A percentile compares a stretch with the other conserved stretches of the same genome.
These are phyloP conservation scores for Drosophila obscura DNA, from an alignment of 1,140 invertebrate genomes.

Conservation along the genomic window DNA sequence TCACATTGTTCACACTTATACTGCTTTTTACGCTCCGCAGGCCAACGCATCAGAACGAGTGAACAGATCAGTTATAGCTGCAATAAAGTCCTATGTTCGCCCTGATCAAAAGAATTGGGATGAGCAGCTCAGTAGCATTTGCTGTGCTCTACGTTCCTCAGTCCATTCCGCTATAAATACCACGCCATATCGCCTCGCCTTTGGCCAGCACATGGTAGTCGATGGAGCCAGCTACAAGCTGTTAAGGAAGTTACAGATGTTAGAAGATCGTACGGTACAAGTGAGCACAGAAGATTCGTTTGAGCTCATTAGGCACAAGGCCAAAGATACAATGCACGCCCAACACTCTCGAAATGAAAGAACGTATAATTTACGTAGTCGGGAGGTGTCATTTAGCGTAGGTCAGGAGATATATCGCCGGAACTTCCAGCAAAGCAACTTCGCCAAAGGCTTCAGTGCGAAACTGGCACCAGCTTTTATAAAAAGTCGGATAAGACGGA, in stretches of 20 bases:
- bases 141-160: neutral
- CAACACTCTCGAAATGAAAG: neutral
- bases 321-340: neutral
- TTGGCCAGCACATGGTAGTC: neutral
- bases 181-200: neutral
- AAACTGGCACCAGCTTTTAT: neutral
- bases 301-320: neutral
- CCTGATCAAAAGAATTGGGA: neutral
- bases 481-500: neutral
- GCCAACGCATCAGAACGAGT: constrained; percentile 1
- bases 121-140: neutral
- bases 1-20: neutral
- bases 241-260: neutral
- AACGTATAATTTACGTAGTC: neutral
- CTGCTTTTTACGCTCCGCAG: constrained; percentile 1
- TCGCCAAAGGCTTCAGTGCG: neutral
- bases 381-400: neutral
- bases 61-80: neutral
- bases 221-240: neutral
- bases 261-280: neutral
- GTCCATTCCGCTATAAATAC: neutral
- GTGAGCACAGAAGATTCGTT: neutral
- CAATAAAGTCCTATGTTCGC: constrained; percentile 3
- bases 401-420: neutral
- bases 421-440: neutral